Base-by-base conservation (phyloP, 2,888 invertebrate species). In the Bruchidius siliquastri region DNA sequence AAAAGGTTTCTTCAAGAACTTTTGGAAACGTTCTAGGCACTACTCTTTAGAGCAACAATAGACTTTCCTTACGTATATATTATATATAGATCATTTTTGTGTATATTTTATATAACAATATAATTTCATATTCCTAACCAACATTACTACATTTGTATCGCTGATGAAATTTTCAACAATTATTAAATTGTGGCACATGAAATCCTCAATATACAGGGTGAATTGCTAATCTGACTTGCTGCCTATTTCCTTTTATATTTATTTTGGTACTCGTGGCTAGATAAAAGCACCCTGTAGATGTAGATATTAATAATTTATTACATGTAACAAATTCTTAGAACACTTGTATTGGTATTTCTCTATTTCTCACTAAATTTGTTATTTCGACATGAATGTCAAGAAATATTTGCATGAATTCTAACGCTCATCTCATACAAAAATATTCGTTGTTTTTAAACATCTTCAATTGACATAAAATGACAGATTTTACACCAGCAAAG, bases 11-110 rank as follows among this genome's bases (percentile, higher is more conserved):
- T 96, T 96, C 88, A 94, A 94, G 87, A 94, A 91, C 86, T 92
- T 95, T 81, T 96, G 95, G 95, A 95, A 95, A 87, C 91, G 94
- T 83, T 95, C 95, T 80, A 92, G 94, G 79, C 94, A 95, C 85
- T 93, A 95, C 85, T 95, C 95, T 78, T 88, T 95, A 87, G 95
- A 95, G 87, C 94, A 95, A 87, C 94, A 94, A 88, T 92, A 91
- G 91, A 77, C 75, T 76, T 73, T 75, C 73, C 74, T 75, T 82
- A 82, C 82, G 80, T 82, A 82, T 82, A 82, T 81, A 82, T 82
- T 82, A 81, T 81, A 81, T 81, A 82, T 80, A 78, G 74, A 74
- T 76, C 77, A 77, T 78, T 78, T 21, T 68, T 21, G 22, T 22
- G 22, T 68, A 21, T 21, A 68, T 68, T 21, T 68, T 21, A 68